These are phyloP conservation scores for Hestina assimilis DNA, from an alignment of 1,140 invertebrate genomes.

Conservation along the genomic window DNA sequence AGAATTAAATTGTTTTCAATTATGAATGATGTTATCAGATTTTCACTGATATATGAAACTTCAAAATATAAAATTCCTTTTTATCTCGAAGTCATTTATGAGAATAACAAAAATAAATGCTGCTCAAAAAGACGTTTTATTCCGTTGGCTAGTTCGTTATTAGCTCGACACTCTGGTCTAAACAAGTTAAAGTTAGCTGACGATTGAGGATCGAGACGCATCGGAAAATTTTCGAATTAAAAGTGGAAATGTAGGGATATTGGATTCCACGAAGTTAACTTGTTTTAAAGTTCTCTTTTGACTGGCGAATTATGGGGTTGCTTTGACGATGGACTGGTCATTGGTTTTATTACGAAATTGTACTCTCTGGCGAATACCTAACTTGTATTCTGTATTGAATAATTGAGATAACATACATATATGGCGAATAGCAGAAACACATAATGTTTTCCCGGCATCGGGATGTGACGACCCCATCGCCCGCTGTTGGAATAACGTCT, in stretches of 20 bases:
- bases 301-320: conserved; percentile 7
- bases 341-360: background rate
- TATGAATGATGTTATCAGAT: too few species aligned
- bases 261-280: conserved; percentile 30
- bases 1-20: too few species aligned
- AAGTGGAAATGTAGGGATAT: conserved; percentile 41
- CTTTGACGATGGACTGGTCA: conserved; percentile 5
- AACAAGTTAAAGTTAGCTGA: conserved; percentile 37
- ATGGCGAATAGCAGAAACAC: too few species aligned
- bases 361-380: too few species aligned
- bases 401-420: too few species aligned
- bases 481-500: too few species aligned
- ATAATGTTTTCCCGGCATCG: too few species aligned
- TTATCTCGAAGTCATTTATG: background rate
- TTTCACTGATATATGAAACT: too few species aligned
- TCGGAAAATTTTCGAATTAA: conserved; percentile 35
- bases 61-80: background rate
- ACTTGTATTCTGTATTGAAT: too few species aligned
- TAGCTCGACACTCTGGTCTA: conserved; percentile 34
- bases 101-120: background rate
- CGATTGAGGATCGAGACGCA: conserved; percentile 23
- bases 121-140: conserved; percentile 11
- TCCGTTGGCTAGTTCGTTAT: conserved; percentile 26
- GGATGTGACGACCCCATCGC: too few species aligned
- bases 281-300: conserved; percentile 25